Evolutionary conservation across 2,888 invertebrate species (phyloP).

Genomic region (Noctua janthina): DNA sequence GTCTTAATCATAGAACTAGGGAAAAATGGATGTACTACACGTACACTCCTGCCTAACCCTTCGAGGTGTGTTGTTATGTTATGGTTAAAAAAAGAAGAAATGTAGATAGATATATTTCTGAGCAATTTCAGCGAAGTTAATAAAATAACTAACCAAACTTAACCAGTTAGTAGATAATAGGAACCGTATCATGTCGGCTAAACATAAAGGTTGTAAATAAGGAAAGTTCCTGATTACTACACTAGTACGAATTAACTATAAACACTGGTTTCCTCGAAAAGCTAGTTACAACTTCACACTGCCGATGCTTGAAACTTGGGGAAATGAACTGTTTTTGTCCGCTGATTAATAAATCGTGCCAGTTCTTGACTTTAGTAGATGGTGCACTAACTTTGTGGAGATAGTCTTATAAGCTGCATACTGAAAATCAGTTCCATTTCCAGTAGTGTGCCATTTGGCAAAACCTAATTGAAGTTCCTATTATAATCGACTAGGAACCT

Average conservation of each 20-base stretch:
- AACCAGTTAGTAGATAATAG: conserved; percentile 51
- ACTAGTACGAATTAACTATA: conserved; percentile 55
- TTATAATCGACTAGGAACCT: neutral
- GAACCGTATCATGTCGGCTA: conserved; percentile 48
- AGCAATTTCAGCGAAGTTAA: conserved; percentile 32
- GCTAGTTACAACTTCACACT: conserved; percentile 54
- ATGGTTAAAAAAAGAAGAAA: neutral
- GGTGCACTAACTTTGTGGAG: neutral
- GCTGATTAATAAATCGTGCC: conserved; percentile 23
- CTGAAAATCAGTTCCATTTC: neutral
- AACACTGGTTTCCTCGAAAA: conserved; percentile 54
- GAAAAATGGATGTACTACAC: neutral
- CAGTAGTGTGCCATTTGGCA: neutral
- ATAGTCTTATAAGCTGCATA: neutral
- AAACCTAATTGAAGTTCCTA: neutral
- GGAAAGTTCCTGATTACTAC: conserved; percentile 56
- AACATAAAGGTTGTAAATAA: conserved; percentile 55
- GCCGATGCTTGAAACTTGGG: conserved; percentile 53
- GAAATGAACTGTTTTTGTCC: conserved; percentile 34
- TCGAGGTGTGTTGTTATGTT: neutral
- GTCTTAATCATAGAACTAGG: neutral
- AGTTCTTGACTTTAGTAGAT: conserved; percentile 4
- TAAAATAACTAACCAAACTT: conserved; percentile 50
- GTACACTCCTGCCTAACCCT: neutral
- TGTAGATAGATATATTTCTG: neutral